phyloP scores from a whole-genome alignment of 1,140 invertebrate species.

The Lepidotrigona ventralis region DNA sequence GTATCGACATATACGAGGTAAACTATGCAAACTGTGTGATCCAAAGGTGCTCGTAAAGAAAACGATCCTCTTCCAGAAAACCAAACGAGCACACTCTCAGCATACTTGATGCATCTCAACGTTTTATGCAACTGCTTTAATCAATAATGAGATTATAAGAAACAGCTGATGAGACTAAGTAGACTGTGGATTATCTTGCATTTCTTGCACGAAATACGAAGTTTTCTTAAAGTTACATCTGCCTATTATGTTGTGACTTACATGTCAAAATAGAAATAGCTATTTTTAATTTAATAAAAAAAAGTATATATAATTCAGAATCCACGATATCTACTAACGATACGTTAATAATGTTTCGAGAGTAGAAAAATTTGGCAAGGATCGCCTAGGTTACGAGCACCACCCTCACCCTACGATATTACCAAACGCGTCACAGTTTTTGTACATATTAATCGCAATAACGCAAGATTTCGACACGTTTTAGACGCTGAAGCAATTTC shows the following conservation, averaged over 20 bases:
- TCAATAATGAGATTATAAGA: too few relatives aligned
- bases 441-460: not conserved
- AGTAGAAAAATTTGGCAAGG: not conserved
- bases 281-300: too few relatives aligned
- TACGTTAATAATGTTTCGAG: too few relatives aligned
- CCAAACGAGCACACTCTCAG: not conserved
- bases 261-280: too few relatives aligned
- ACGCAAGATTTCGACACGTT: not conserved
- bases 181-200: too few relatives aligned
- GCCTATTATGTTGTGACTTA: too few relatives aligned
- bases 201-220: too few relatives aligned
- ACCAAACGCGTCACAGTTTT: not conserved
- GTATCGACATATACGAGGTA: constrained; percentile 98
- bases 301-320: too few relatives aligned
- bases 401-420: not conserved
- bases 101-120: not conserved
- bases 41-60: not conserved
- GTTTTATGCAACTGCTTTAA: too few relatives aligned
- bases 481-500: constrained; percentile 97
- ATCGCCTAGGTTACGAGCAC: not conserved
- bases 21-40: not conserved
- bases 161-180: too few relatives aligned
- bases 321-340: too few relatives aligned
- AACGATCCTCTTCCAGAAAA: not conserved
- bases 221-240: too few relatives aligned